Conservation (phyloP, 2,797 vertebrate species). For the Sitta carolinensis region DNA sequence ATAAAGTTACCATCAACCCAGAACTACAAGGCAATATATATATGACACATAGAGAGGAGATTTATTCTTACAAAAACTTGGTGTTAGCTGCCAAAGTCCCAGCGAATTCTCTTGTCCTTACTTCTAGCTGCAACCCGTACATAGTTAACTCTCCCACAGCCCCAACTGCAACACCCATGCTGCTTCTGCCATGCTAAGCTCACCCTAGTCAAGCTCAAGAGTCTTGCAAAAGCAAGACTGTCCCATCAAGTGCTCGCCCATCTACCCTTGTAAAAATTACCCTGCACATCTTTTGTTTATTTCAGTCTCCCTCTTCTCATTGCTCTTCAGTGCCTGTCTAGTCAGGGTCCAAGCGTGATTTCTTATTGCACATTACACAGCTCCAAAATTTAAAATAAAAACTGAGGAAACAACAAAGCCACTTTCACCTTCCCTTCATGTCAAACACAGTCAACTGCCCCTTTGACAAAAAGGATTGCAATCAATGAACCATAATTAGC, state of each 20-base stretch:
- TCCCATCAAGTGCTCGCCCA: not conserved
- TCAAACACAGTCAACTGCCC: not conserved
- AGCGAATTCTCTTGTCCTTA: not conserved
- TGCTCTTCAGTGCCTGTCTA: not conserved
- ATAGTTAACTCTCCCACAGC: not conserved
- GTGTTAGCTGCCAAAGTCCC: not conserved
- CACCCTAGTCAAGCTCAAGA: not conserved
- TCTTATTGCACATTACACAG: not conserved
- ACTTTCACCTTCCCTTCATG: not conserved
- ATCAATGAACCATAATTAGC: not conserved
- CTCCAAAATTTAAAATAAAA: not conserved
- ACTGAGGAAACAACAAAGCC: not conserved
- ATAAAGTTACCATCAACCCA: not conserved
- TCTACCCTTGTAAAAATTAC: not conserved
- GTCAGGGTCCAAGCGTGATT: not conserved
- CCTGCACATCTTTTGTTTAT: not conserved
- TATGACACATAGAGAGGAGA: not conserved
- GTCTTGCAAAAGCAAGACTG: not conserved
- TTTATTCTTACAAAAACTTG: not conserved
- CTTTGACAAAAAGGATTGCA: not conserved
- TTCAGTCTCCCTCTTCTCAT: not conserved
- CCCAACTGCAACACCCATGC: not conserved
- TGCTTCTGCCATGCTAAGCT: not conserved
- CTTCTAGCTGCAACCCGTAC: not conserved
- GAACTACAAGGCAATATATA: not conserved